Percentiles rank a stretch among this genome's conserved stretches.
phyloP scores from a whole-genome alignment of 35 echinoderm and acorn worm genomes.

The Hemicentrotus pulcherrimus region DNA sequence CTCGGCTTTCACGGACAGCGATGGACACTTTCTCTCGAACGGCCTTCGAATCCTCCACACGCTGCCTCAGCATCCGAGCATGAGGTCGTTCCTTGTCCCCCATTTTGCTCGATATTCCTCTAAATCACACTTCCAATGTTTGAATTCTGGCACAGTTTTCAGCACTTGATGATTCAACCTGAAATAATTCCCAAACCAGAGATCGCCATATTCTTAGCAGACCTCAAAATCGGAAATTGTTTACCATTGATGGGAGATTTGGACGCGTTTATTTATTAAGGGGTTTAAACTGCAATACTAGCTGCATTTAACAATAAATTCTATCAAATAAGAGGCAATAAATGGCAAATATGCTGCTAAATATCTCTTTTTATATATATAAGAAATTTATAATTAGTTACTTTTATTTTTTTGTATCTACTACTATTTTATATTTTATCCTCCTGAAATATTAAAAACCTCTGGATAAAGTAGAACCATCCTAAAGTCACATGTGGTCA shows the following conservation, averaged over 20 bases:
- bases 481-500: constrained; percentile 1
- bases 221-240: background rate
- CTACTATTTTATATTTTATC: background rate
- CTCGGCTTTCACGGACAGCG: constrained; percentile 81
- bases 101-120: background rate
- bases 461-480: background rate
- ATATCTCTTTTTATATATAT: too few relatives aligned
- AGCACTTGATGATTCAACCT: background rate
- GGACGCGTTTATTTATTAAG: background rate
- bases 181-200: background rate
- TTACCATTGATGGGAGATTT: background rate
- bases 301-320: too few relatives aligned
- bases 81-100: constrained; percentile 57
- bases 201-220: constrained; percentile 9
- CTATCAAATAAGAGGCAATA: too few relatives aligned
- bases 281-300: background rate
- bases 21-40: constrained; percentile 82
- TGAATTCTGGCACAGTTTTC: constrained; percentile 21
- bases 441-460: background rate
- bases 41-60: constrained; percentile 47
- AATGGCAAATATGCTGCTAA: too few relatives aligned
- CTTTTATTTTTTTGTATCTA: background rate
- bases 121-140: background rate
- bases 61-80: constrained; percentile 53
- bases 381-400: too few relatives aligned